Evolutionary conservation across 2,113 vertebrate species (phyloP), one percentile per base, ranked within the genome.

Genomic region (Sciurus niger): DNA sequence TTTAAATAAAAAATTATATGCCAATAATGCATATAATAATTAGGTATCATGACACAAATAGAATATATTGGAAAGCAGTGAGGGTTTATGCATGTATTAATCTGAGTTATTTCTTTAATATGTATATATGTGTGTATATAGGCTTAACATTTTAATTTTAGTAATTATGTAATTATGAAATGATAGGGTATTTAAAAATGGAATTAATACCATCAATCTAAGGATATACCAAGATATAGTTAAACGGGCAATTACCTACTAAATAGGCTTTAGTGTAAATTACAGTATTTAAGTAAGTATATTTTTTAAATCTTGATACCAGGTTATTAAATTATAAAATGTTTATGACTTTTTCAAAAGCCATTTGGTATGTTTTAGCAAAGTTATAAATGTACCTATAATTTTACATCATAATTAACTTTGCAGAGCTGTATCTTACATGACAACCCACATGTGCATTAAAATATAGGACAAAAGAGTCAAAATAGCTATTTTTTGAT

Each of bases 81-180:
- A 51, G 8, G 46, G 28, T 58, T 63, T 88, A 13, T 95, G 32
- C 13, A 84, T 84, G 20, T 58, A 58, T 58, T 60, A 46, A 46
- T 76, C 18, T 89, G 8, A 67, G 8, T 77, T 74, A 20, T 85
- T 8, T 51, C 6, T 37, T 37, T 40, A 7, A 16, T 37, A 51
- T 79, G 34, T 24, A 25, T 46, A 72, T 28, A 74, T 58, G 55
- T 79, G 13, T 53, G 11, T 20, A 28, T 76, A 48, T 58, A 48
- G 20, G 24, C 20, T 72, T 87, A 72, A 77, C 40, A 58, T 70
- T 78, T 72, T 53, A 87, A 83, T 76, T 40, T 76, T 96, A 16
- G 6, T 90, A 83, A 65, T 76, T 28, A 93, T 68, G 24, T 83
- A 90, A 48, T 83, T 93, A 90, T 83, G 32, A 89, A 93, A 80